Evolutionary conservation across 2,113 vertebrate species (phyloP).

Genomic region (Lathamus discolor): DNA sequence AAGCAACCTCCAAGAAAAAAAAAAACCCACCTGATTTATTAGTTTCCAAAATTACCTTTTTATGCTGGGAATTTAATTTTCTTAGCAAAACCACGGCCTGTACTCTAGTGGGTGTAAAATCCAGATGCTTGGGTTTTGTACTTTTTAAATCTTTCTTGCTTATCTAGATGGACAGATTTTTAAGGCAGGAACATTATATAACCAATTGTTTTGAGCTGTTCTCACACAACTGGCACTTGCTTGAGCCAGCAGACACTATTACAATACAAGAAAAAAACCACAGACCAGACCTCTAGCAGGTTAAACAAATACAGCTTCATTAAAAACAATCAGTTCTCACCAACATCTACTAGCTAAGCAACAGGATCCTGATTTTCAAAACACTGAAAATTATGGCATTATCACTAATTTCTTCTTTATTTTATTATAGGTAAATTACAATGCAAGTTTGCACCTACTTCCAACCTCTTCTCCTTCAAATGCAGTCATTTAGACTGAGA

Average conservation of each 20-base stretch:
- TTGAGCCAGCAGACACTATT: not conserved
- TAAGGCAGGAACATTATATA: constrained; percentile 11
- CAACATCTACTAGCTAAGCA: not conserved
- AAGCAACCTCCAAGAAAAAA: not conserved
- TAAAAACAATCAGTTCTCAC: not conserved
- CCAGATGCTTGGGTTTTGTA: not conserved
- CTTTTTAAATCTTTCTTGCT: not conserved
- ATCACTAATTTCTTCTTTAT: not conserved
- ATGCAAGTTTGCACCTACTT: not conserved
- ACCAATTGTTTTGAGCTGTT: constrained; percentile 39
- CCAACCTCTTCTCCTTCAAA: not conserved
- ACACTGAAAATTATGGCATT: not conserved
- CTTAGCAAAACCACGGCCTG: not conserved
- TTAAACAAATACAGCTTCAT: not conserved
- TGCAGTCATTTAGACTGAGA: not conserved
- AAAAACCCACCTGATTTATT: not conserved
- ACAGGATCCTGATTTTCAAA: not conserved
- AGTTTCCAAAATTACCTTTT: not conserved
- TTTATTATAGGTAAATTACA: not conserved
- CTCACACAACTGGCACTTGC: constrained; percentile 4
- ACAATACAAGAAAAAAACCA: not conserved
- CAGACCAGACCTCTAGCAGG: not conserved
- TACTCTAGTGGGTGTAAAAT: not conserved
- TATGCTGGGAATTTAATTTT: not conserved
- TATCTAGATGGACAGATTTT: constrained; percentile 43